These are phyloP conservation scores for Corythoichthys intestinalis DNA, from an alignment of 2,113 vertebrate genomes.

Conservation along the genomic window DNA sequence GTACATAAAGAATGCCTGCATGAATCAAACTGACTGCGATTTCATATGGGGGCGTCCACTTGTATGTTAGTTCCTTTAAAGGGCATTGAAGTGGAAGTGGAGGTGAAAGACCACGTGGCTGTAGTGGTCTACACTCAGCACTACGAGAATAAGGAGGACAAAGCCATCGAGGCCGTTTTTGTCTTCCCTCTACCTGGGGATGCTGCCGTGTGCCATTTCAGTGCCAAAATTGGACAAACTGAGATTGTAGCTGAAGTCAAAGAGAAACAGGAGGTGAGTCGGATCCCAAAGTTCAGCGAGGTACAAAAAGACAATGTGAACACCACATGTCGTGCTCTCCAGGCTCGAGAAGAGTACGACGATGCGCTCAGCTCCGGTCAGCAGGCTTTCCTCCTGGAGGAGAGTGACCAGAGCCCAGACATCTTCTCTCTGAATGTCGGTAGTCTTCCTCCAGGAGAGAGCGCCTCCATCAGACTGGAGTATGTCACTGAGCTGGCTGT, in stretches of 20 bases:
- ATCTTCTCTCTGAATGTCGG: constrained; percentile 78
- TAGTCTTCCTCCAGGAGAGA: constrained; percentile 72
- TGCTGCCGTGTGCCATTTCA: constrained; percentile 77
- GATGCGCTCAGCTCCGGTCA: constrained; percentile 74
- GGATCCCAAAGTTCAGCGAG: not conserved
- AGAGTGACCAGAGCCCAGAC: constrained; percentile 69
- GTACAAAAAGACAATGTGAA: not conserved
- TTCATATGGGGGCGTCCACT: not conserved
- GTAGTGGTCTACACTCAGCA: constrained; percentile 74
- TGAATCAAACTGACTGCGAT: not conserved
- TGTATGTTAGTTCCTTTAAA: constrained; percentile 55
- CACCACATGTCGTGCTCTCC: not conserved
- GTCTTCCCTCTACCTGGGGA: constrained; percentile 81
- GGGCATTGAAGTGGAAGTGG: constrained; percentile 72
- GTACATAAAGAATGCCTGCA: not conserved
- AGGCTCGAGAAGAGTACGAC: constrained; percentile 75
- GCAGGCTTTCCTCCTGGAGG: constrained; percentile 77
- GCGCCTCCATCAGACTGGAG: constrained; percentile 71
- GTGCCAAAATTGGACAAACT: constrained; percentile 71
- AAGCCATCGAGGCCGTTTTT: constrained; percentile 76
- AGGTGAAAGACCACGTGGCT: constrained; percentile 76
- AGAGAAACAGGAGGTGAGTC: constrained; percentile 73
- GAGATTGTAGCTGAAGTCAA: constrained; percentile 74
- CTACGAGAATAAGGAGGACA: constrained; percentile 77
- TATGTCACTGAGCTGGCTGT: constrained; percentile 77